Evolutionary conservation across 2,113 vertebrate species (phyloP).

Genomic region (Thamnaconus septentrionalis): DNA sequence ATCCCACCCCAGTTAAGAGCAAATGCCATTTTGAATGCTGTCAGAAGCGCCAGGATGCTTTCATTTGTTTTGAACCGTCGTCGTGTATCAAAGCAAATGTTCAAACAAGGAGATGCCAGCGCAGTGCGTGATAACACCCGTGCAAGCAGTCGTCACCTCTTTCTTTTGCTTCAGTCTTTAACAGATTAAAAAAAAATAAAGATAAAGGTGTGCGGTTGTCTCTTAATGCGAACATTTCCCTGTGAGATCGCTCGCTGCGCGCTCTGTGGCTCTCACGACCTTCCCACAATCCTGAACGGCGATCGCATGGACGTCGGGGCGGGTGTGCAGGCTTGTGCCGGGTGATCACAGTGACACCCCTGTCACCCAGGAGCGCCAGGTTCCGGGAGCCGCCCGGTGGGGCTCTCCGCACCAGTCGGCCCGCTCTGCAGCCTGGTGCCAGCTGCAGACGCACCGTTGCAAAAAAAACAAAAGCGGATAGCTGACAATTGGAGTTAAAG

Average conservation of each 20-base stretch:
- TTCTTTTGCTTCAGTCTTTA: conserved; percentile 16
- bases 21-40: conserved; percentile 62
- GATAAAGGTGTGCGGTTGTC: conserved; percentile 41
- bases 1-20: conserved; percentile 56
- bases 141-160: conserved; percentile 32
- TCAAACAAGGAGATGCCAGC: conserved; percentile 39
- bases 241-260: neutral
- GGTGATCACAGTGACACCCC: conserved; percentile 69
- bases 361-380: conserved; percentile 66
- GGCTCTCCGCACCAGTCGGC: conserved; percentile 57
- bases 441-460: conserved; percentile 41
- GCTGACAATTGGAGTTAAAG: conserved; percentile 74
- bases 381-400: conserved; percentile 29
- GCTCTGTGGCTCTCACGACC: conserved; percentile 40
- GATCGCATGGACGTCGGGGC: conserved; percentile 51
- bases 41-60: conserved; percentile 58
- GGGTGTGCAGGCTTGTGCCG: conserved; percentile 32
- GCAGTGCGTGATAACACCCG: conserved; percentile 23
- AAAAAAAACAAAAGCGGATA: conserved; percentile 68
- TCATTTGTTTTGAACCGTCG: conserved; percentile 48
- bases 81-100: conserved; percentile 64
- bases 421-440: conserved; percentile 28
- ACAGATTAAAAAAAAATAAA: conserved; percentile 34
- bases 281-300: conserved; percentile 40
- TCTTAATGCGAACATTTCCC: conserved; percentile 22